phyloP scores from a whole-genome alignment of 2,888 invertebrate genomes.

The Agapetus fuscipes region DNA sequence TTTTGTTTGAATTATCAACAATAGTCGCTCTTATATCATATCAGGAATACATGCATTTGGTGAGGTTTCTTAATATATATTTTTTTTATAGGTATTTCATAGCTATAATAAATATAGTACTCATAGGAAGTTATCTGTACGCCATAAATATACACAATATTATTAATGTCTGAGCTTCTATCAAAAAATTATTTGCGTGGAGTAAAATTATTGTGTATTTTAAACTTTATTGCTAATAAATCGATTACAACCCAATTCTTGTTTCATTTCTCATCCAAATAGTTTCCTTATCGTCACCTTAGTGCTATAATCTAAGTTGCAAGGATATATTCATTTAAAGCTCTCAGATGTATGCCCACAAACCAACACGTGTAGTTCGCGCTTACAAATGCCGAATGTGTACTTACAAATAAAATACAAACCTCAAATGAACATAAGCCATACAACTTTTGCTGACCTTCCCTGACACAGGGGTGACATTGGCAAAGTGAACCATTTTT shows the following conservation, averaged over 20 bases:
- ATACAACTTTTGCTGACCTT: no score
- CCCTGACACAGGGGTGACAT: no score
- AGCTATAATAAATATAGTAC: constrained; percentile 8
- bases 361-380: no score
- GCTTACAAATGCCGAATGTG: no score
- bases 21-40: no score
- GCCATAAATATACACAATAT: constrained; percentile 17
- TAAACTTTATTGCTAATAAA: constrained; percentile 22
- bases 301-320: no score
- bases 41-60: constrained; percentile 4
- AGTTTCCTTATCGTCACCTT: not conserved
- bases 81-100: constrained; percentile 7
- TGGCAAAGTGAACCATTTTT: no score
- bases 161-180: constrained; percentile 15
- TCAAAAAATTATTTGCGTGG: constrained; percentile 20
- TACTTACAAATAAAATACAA: no score
- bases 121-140: constrained; percentile 19
- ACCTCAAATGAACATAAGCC: no score
- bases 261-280: not conserved
- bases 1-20: no score
- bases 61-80: constrained; percentile 5
- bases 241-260: constrained; percentile 13
- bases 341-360: no score
- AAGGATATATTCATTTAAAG: no score
- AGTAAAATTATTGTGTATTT: constrained; percentile 18